Base-by-base conservation (phyloP, 37 sponge, comb jelly and placozoan genomes). In the Oscarella lobularis region DNA sequence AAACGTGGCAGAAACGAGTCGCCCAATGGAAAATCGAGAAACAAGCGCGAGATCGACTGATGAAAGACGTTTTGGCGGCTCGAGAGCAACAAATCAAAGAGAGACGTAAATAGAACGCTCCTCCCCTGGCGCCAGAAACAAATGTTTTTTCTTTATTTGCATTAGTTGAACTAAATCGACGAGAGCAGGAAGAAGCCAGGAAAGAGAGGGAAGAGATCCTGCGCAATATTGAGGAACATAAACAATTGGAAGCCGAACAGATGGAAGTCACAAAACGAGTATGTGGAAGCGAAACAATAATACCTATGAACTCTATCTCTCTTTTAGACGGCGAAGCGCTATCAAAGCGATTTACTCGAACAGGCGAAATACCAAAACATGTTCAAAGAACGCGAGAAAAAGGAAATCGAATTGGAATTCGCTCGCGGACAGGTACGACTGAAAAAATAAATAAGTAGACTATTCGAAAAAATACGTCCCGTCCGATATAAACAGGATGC, bases 11-110 rank as follows among this genome's bases (percentile, higher is more conserved):
- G 6, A 89, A 86, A 67, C 82, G 94, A 39, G 65, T 88, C 41
- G 72, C 80, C 9, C 95, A 93, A 69, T 93, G 98, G 98, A 86
- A 79, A 67, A 77, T 72, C 39, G 98, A 97, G 68, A 93, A 74
- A 36, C 87, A 90, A 38, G 98, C 98, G 27, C 41, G 98, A 66
- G 81, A 81, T 74, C 89, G 86, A 72, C 78, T 97, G 34, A 87
- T 93, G 84, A 66, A 87, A 33, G 89, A 97, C 39, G 95, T 97
- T 65, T 37, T 97, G 38, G 86, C 80, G 0, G 78, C 79, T 3
- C 82, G 98, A 55, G 83, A 80, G 70, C 74, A 88, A 70, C 98
- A 97, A 37, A 84, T 97, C 14, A 35, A 89, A 36, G 74, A 81
- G 38, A 92, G 88, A 78, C 78, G 93, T 86, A 69, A 66, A 86